Base-by-base conservation (phyloP, 2,888 invertebrate genomes). In the Phyto melanocephala region DNA sequence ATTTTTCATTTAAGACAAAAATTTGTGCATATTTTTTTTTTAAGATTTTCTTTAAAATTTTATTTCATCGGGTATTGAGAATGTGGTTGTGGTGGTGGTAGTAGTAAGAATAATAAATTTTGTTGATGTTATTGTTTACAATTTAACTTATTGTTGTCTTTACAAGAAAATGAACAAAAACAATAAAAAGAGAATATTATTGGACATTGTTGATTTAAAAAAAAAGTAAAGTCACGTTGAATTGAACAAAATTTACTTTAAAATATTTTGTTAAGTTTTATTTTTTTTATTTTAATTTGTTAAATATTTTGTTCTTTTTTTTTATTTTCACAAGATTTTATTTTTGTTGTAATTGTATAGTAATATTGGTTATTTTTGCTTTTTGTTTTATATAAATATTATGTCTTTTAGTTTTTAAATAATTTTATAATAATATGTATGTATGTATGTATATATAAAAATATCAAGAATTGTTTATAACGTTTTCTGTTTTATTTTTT, bases 371-470 rank as follows among this genome's bases (percentile, higher is more conserved):
- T n/a, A n/a, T 35, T 60, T 24, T 50, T 68, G 54, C 10, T 60
- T 50, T 70, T 65, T 47, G 24, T 50, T 60, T 67, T 2, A 17
- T 42, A 60, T 60, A 42, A 54, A 1, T 6, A 17, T 40, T 52
- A 1, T 45, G 2, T 40, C 65, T 67, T 62, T 75, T 24, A 28
- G 0, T 20, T 77, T 74, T 71, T 56, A 79, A 79, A 79, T 71
- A 79, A 79, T 67, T 62, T 13, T 71, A 63, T 62, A 72, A 42
- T 74, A 71, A 74, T 78, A 78, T 81, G 78, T 74, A 76, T 82
- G 70, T 67, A 78, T 81, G 78, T 74, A 76, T 82, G 70, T 67
- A 56, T 81, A 81, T 83, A 83, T 78, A 83, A 83, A 81, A 81
- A 83, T 81, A 81, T 78, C 54, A 78, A 78, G 80, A 68, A 83